phyloP scores from a whole-genome alignment of 2,888 invertebrate genomes.

The Drosophila quinaria region DNA sequence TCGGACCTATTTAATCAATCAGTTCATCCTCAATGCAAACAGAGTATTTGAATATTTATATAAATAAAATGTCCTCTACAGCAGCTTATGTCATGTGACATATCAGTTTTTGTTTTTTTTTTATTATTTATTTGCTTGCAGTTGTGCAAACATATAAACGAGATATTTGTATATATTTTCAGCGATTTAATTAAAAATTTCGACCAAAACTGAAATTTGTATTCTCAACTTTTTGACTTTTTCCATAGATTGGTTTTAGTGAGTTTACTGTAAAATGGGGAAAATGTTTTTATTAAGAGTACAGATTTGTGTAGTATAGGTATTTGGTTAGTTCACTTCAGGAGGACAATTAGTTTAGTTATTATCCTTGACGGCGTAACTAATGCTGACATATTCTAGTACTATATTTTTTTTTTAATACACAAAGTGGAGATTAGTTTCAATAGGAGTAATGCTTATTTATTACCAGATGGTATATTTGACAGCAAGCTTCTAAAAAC shows the following conservation, averaged over 20 bases:
- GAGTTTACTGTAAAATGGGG: conserved; percentile 19
- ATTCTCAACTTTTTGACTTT: conserved; percentile 4
- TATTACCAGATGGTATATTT: background rate
- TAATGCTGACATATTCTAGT: background rate
- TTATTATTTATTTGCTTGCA: background rate
- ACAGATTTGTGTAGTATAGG: conserved; percentile 7
- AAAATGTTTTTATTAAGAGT: conserved; percentile 13
- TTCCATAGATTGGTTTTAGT: conserved; percentile 1
- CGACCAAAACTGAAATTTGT: conserved; percentile 24
- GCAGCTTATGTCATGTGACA: conserved; percentile 11
- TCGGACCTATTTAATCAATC: background rate
- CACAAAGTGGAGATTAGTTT: no score
- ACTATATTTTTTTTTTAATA: no score
- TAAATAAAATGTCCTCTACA: conserved; percentile 44
- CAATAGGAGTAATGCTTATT: no score
- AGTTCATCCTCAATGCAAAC: background rate
- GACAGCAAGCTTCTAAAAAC: background rate
- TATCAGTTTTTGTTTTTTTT: background rate
- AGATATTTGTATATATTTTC: conserved; percentile 12
- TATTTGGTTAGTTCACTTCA: background rate
- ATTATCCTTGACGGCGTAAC: background rate
- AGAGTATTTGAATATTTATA: conserved; percentile 13
- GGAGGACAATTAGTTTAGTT: background rate
- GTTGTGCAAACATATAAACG: conserved; percentile 20
- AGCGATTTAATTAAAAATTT: conserved; percentile 59